Conservation (phyloP, 1,140 invertebrate genomes). For the Calosoma granatense region DNA sequence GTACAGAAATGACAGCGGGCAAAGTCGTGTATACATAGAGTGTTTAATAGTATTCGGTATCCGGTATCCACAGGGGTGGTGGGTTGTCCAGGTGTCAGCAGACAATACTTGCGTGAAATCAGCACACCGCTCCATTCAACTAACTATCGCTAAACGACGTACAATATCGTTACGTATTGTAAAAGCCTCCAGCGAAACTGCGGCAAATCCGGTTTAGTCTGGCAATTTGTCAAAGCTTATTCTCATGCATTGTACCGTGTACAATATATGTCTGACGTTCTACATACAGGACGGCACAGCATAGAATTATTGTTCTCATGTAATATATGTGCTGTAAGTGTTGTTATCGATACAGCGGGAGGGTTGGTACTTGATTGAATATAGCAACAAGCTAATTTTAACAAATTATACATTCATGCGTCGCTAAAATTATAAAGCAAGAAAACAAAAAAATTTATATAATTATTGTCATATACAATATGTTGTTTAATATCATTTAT, state of each 20-base stretch:
- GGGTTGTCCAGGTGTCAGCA: background rate
- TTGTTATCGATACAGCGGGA: slow-evolving; percentile 37
- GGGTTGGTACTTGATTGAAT: too few relatives aligned
- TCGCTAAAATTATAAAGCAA: too few relatives aligned
- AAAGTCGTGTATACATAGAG: too few relatives aligned
- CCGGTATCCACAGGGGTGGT: too few relatives aligned
- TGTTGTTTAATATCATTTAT: too few relatives aligned
- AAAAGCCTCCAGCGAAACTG: slow-evolving; percentile 6
- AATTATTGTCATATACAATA: too few relatives aligned
- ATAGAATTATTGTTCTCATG: background rate
- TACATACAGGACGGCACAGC: background rate
- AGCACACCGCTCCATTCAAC: background rate
- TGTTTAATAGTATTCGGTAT: too few relatives aligned
- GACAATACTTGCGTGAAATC: background rate
- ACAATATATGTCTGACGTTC: background rate
- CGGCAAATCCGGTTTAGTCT: background rate
- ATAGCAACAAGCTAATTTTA: too few relatives aligned
- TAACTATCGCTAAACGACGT: slow-evolving; percentile 9
- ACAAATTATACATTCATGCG: too few relatives aligned
- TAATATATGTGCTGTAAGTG: slow-evolving; percentile 1
- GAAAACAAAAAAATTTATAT: too few relatives aligned
- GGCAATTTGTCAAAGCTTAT: slow-evolving; percentile 12
- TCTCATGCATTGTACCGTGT: slow-evolving; percentile 9
- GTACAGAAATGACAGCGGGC: too few relatives aligned
- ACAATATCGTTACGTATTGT: slow-evolving; percentile 7